Evolutionary conservation across 1,140 invertebrate species (phyloP), one percentile per base, ranked within the genome.

Genomic region (Subanguina moxae): DNA sequence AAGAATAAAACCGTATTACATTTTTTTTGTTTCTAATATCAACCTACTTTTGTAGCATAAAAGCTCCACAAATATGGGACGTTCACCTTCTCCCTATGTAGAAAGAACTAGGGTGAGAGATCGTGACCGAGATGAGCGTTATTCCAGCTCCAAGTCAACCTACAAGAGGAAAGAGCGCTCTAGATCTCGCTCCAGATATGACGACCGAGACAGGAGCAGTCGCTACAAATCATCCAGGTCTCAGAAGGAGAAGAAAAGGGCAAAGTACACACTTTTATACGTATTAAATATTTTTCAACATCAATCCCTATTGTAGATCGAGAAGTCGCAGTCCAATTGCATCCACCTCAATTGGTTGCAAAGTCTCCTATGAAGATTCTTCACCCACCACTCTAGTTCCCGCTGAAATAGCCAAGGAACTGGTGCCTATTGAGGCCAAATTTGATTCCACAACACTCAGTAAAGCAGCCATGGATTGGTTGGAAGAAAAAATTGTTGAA

Each of bases 401-500:
- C 11, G 28, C 48, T 13, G 67, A 68, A 52, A 68, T 68, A 21
- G 43, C 32, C 21, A 62, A 57, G 3, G 67, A 68, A 42, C 8
- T 68, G 30, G 28, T 32, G 13, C 17, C 57, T 56, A 1, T 56
- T 11, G 32, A 27, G 8, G 67, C 42, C 19, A 57, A 65, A 57
- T 46, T 59, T 30, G 48, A 72, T 68, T 43, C 43, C 19, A 67
- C 64, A 27, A 28, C 69, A 43, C 65, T 73, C 9, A 71, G 68
- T 45, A 64, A 73, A 61, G 32, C 64, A 27, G 64, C 74, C 15
- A 76, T 70, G 65, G 70, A 73, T 7, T 76, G 74, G 74, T 17
- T 76, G 21, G 69, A 76, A n/a, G 65, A 59, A 38, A 67, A 76
- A 25, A 67, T 76, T 17, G 62, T 52, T 30, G 74, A 77, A 72